Base-by-base conservation (phyloP, 2,113 vertebrate genomes). In the Engystomops pustulosus region DNA sequence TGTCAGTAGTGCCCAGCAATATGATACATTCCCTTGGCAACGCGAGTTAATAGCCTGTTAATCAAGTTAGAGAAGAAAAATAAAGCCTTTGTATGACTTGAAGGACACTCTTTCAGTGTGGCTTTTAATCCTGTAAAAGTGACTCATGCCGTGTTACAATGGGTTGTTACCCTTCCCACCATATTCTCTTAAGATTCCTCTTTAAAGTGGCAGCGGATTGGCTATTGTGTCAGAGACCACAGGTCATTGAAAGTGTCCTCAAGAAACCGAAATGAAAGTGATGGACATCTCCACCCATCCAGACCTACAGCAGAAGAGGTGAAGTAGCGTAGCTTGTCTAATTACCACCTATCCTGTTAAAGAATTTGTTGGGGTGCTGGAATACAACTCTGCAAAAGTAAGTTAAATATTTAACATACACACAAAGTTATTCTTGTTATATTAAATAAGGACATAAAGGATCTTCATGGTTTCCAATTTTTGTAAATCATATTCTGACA, bases 101-200 rank as follows among this genome's bases (percentile, higher is more conserved):
- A 65, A 83, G 81, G 32, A 62, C 69, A 18, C 23, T 38, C 81
- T 83, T 82, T 55, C 49, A 82, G 65, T 34, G 25, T 27, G 41
- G 14, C 60, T 67, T 80, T 65, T 68, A 74, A 47, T 55, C 69
- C 81, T 83, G n/a, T 55, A 81, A 71, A 62, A 72, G 36, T 72
- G 69, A 74, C 69, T 75, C 69, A 72, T 82, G 68, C 81, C 38
- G 14, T 32, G 81, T 62, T 74, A 83, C 81, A 83, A 75, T 60
- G 34, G 70, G 69, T 62, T 65, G 53, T 44, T 75, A 62, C 34
- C 51, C 53, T 71, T 70, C 80, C 67, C 80, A 81, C 80, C 68
- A 71, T 71, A 69, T 20, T 71, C 23, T 81, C 20, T 58, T 58
- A 53, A 70, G 80, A 53, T 23, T 71, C 30, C 65, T 71, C 49